Evolutionary conservation across 2,797 vertebrate genomes (phyloP).

Genomic region (Poecilia velifera): DNA sequence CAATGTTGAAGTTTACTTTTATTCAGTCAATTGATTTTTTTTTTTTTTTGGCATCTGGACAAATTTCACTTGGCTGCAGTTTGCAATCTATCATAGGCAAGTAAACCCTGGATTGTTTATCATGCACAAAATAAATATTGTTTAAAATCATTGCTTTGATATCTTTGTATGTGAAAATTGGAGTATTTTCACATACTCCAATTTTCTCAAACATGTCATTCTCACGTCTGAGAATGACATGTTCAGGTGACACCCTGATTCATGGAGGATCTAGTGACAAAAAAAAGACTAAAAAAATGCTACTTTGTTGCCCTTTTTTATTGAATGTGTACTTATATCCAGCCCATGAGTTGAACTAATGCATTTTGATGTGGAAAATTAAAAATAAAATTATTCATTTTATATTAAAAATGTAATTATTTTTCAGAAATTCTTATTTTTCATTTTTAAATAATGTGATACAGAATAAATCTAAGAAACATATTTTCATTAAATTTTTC

Average conservation of each 20-base stretch:
- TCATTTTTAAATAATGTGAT: neutral
- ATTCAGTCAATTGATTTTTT: neutral
- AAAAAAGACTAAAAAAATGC: neutral
- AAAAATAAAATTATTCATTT: neutral
- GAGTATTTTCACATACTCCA: neutral
- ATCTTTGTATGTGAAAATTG: neutral
- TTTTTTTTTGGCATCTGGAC: neutral
- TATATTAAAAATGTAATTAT: neutral
- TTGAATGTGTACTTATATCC: neutral
- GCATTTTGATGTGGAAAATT: neutral
- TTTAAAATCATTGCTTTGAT: neutral
- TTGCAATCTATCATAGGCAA: neutral
- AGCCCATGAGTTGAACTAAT: neutral
- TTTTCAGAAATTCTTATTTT: neutral
- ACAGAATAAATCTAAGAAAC: neutral
- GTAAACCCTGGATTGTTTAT: neutral
- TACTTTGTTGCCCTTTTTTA: neutral
- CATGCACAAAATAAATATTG: neutral
- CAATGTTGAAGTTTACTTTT: neutral
- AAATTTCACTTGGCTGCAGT: neutral
- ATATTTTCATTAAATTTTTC: neutral
- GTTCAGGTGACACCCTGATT: neutral
- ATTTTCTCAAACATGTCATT: too few species aligned
- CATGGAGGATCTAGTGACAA: neutral
- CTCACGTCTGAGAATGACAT: neutral